Evolutionary conservation across 2,797 vertebrate species (phyloP), one percentile per base, ranked within the genome.

Genomic region (Tangara arthus): DNA sequence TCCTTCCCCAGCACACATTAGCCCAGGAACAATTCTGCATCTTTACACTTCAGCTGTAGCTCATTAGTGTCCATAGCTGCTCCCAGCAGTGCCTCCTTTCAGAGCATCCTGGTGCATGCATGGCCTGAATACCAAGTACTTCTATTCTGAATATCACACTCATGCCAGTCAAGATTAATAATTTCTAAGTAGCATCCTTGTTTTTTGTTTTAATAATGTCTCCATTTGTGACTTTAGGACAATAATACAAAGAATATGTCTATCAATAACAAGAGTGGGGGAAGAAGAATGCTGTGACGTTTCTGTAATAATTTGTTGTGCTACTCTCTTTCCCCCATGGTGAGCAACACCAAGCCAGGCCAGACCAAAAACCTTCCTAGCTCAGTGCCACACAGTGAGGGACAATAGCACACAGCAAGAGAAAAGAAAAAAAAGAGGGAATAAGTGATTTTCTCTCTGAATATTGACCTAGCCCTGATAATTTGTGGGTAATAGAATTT

Each of bases 51-150:
- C 8, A 59, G 63, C 85, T 35, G 44, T 52, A 81, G 87, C 92
- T 95, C 85, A 70, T 95, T 96, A 95, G 73, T 93, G 93, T 49
- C 94, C 85, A 4, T 23, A 65, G 94, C 24, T 81, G 70, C 59
- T 93, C 92, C 89, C 92, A 83, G 52, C 17, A 87, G 82, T 92
- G 81, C 47, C 60, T 80, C 34, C 4, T 2, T 56, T 87, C 89
- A 52, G 64, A 82, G 22, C 42, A 60, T 47, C 69, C 16, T 26
- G 75, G 46, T 24, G 24, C 30, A 26, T 7, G 49, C 82, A 41
- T 69, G 52, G 57, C 50, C 66, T 83, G 94, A 69, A 93, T 94
- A 95, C 63, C 86, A 96, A 94, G 37, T 93, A 60, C 82, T 46
- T n/a, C 3, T 59, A 1, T 59, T 72, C 89, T 69, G 13, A 78